Evolutionary conservation across 2,113 vertebrate genomes (phyloP).

Genomic region (Arizona elegans): DNA sequence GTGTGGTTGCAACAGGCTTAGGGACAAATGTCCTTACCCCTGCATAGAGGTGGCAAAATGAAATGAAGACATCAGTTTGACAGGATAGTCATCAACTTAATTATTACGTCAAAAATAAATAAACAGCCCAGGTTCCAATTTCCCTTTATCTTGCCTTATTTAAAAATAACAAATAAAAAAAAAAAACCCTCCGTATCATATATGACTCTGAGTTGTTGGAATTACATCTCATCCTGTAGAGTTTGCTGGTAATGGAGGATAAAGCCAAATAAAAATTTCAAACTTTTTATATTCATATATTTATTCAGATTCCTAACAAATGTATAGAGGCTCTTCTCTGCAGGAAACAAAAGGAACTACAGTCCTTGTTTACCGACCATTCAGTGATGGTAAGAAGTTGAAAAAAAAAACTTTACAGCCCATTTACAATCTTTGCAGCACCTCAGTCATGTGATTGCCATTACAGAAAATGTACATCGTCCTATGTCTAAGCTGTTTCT

Average conservation of each 20-base stretch:
- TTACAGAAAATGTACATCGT: background rate
- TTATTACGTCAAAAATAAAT: background rate
- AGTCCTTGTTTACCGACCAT: background rate
- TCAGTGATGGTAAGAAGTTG: background rate
- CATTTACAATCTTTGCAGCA: background rate
- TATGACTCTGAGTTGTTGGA: background rate
- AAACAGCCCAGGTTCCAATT: background rate
- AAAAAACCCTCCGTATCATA: background rate
- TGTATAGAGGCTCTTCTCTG: too few relatives aligned
- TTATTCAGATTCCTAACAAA: background rate
- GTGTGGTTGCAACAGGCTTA: slow-evolving; percentile 91
- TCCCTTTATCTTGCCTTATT: background rate
- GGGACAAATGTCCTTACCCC: slow-evolving; percentile 93
- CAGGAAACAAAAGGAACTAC: background rate
- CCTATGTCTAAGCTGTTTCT: background rate
- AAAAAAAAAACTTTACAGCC: background rate
- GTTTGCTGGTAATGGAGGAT: background rate
- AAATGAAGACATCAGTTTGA: slow-evolving; percentile 10
- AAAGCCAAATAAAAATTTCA: background rate
- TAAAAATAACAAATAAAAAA: background rate
- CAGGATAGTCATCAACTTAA: background rate
- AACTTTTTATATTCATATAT: background rate
- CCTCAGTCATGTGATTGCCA: background rate
- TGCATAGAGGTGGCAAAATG: slow-evolving; percentile 57
- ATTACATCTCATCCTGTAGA: background rate